A percentile compares a stretch with the other conserved stretches of the same genome.
Conservation (phyloP, 2,888 invertebrate species). For the Cactoblastis cactorum region DNA sequence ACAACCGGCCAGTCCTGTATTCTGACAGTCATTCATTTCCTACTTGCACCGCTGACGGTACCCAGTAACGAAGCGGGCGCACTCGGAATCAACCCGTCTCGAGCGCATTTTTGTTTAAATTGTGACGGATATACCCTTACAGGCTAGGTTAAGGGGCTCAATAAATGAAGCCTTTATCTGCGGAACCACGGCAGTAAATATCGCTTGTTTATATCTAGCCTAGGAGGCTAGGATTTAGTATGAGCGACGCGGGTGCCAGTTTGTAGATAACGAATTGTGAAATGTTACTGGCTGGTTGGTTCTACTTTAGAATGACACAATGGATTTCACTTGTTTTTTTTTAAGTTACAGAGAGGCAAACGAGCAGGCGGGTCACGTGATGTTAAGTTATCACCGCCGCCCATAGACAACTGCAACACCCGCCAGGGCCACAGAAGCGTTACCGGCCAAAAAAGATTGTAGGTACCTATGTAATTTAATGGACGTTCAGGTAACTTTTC, state of each 20-base stretch:
- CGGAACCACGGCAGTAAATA: neutral
- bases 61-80: slow-evolving; percentile 59
- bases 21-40: slow-evolving; percentile 12
- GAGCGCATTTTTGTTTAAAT: slow-evolving; percentile 70
- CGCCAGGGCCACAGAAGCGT: too few relatives aligned
- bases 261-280: neutral
- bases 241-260: neutral
- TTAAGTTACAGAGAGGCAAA: too few relatives aligned
- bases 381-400: too few relatives aligned
- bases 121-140: slow-evolving; percentile 63
- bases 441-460: too few relatives aligned
- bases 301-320: neutral
- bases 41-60: slow-evolving; percentile 42
- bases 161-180: slow-evolving; percentile 34
- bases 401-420: too few relatives aligned
- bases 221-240: slow-evolving; percentile 5
- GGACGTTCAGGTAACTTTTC: too few relatives aligned
- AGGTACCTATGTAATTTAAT: too few relatives aligned
- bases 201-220: neutral
- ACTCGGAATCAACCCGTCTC: slow-evolving; percentile 52
- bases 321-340: too few relatives aligned
- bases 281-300: neutral
- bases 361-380: too few relatives aligned
- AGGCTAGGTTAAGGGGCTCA: slow-evolving; percentile 46
- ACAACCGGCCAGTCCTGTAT: too few relatives aligned